These are phyloP conservation scores for Menidia menidia DNA, from an alignment of 2,797 vertebrate genomes.

Conservation along the genomic window DNA sequence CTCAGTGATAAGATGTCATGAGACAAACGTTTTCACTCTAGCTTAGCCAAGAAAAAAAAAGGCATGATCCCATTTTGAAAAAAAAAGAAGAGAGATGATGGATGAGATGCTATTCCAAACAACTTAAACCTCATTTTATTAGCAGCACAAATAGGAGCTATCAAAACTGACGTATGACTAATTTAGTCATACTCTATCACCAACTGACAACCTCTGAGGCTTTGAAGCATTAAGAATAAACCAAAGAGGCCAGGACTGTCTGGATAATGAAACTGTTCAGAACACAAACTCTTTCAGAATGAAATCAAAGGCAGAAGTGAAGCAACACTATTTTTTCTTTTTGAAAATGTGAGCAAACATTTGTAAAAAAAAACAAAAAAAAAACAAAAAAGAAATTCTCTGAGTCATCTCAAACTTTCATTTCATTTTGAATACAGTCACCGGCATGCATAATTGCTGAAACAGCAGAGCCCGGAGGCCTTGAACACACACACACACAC, in stretches of 20 bases:
- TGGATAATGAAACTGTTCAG: not conserved
- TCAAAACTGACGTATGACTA: not conserved
- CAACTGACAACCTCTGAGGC: not conserved
- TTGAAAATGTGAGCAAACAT: not conserved
- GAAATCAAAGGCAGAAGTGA: not conserved
- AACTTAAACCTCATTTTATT: no score
- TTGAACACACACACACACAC: no score
- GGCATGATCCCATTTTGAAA: not conserved
- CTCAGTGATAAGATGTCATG: constrained; percentile 6
- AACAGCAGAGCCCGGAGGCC: no score
- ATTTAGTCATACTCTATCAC: not conserved
- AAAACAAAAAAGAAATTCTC: no score
- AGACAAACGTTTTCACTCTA: not conserved
- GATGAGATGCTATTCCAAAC: no score
- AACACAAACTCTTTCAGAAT: not conserved
- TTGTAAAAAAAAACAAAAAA: no score
- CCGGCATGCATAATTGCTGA: no score
- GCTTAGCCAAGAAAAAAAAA: not conserved
- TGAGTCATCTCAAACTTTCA: no score
- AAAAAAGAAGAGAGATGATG: no score
- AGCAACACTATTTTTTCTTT: not conserved
- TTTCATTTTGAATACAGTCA: no score
- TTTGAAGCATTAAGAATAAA: not conserved
- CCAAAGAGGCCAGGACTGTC: not conserved
- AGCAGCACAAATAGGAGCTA: no score